Conservation (phyloP, 2,797 vertebrate genomes). For the Sciaenops ocellatus region DNA sequence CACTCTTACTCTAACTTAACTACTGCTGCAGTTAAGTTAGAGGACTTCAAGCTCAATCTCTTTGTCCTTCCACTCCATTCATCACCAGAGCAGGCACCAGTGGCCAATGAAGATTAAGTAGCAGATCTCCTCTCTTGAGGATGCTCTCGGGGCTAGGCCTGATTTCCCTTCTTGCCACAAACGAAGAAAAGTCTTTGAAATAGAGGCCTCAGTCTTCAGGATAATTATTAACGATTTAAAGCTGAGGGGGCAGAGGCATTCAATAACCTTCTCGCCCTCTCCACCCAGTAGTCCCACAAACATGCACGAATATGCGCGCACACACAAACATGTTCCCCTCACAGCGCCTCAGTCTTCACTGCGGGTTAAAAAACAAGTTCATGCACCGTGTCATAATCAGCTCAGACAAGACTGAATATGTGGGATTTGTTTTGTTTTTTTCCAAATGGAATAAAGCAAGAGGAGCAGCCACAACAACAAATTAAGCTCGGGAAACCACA, state of each 20-base stretch:
- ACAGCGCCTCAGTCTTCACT: slow-evolving; percentile 74
- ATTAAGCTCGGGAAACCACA: slow-evolving; percentile 67
- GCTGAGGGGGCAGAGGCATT: slow-evolving; percentile 58
- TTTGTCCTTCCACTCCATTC: slow-evolving; percentile 60
- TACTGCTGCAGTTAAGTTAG: slow-evolving; percentile 39
- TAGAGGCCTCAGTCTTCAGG: slow-evolving; percentile 58
- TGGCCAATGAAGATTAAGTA: slow-evolving; percentile 71
- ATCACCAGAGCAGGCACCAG: slow-evolving; percentile 64
- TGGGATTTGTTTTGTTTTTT: slow-evolving; percentile 48
- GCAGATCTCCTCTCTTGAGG: slow-evolving; percentile 55
- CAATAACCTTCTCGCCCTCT: slow-evolving; percentile 59
- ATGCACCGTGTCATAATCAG: slow-evolving; percentile 76
- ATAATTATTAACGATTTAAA: slow-evolving; percentile 80
- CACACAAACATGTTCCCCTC: slow-evolving; percentile 46
- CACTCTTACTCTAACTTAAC: slow-evolving; percentile 39
- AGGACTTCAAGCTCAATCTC: slow-evolving; percentile 58
- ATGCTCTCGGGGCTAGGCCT: slow-evolving; percentile 51
- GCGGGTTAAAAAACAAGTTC: slow-evolving; percentile 81
- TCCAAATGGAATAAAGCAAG: slow-evolving; percentile 62
- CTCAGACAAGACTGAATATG: slow-evolving; percentile 75
- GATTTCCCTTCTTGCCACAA: slow-evolving; percentile 23
- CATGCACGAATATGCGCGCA: background rate
- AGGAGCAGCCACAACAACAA: slow-evolving; percentile 71
- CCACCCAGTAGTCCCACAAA: slow-evolving; percentile 36
- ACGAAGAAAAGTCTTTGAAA: slow-evolving; percentile 69